Evolutionary conservation across 2,888 invertebrate species (phyloP).

Genomic region (Lithophane ornitopus): DNA sequence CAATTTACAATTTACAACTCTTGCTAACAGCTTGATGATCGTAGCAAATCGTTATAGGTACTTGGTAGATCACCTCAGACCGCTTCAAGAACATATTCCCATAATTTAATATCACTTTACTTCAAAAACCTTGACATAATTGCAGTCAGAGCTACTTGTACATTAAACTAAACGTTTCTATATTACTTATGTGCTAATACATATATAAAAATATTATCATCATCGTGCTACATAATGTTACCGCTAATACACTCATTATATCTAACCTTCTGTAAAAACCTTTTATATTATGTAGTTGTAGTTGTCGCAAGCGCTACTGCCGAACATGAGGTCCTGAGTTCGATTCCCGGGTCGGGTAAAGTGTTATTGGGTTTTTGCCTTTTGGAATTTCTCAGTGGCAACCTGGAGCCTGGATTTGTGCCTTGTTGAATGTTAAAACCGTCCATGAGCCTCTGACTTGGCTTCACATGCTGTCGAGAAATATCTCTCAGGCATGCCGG

Average conservation of each 20-base stretch:
- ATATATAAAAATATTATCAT: conserved; percentile 52
- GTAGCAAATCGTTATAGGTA: not conserved
- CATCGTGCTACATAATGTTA: conserved; percentile 29
- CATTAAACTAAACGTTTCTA: conserved; percentile 40
- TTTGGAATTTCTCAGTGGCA: not conserved
- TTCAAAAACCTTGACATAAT: conserved; percentile 53
- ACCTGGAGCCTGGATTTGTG: not conserved
- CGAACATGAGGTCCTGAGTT: not conserved
- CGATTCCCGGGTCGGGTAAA: not conserved
- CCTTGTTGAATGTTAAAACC: not conserved
- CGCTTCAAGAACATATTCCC: conserved; percentile 14
- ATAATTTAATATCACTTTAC: conserved; percentile 44
- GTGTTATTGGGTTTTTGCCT: not conserved
- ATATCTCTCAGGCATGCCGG: no score
- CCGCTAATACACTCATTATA: conserved; percentile 50
- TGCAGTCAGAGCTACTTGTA: not conserved
- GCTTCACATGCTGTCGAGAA: no score
- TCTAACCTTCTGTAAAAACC: conserved; percentile 37
- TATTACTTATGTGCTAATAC: conserved; percentile 48
- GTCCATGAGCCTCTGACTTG: no score
- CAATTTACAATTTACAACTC: no score
- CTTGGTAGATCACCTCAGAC: not conserved
- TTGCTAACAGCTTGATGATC: not conserved
- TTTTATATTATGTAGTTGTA: not conserved
- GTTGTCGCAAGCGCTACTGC: not conserved